These are phyloP conservation scores for Gambusia holbrooki DNA, from an alignment of 2,113 vertebrate genomes.

Conservation along the genomic window DNA sequence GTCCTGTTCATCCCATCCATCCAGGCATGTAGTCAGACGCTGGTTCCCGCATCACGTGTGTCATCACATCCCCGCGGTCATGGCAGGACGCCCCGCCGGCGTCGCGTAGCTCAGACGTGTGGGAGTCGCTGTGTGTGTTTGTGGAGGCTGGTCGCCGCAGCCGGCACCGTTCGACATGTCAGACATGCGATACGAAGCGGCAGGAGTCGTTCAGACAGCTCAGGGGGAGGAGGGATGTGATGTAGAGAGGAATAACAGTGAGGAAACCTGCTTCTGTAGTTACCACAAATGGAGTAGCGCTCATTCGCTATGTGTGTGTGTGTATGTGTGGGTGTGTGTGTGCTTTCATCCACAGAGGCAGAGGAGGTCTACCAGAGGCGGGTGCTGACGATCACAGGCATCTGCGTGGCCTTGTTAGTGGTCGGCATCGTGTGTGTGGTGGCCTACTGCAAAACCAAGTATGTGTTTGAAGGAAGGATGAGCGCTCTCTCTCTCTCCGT, in stretches of 20 bases:
- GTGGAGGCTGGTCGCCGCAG: conserved; percentile 24
- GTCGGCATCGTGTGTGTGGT: conserved; percentile 98
- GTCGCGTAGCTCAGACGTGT: conserved; percentile 22
- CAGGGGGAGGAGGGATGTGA: conserved; percentile 16
- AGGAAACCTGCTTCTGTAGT: conserved; percentile 29
- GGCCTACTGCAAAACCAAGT: conserved; percentile 99
- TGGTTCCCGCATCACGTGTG: conserved; percentile 36
- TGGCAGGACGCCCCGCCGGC: conserved; percentile 18
- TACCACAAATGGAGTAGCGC: conserved; percentile 51
- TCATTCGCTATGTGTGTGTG: conserved; percentile 54
- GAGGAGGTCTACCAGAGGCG: conserved; percentile 98
- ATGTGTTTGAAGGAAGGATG: conserved; percentile 48
- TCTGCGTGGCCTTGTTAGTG: conserved; percentile 95
- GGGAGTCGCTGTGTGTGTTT: conserved; percentile 25
- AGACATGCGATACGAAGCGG: conserved; percentile 34
- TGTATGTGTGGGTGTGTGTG: conserved; percentile 27
- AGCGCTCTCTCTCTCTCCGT: neutral
- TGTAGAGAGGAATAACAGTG: conserved; percentile 40
- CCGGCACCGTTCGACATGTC: conserved; percentile 19
- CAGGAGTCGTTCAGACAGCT: conserved; percentile 24
- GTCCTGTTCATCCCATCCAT: conserved; percentile 51
- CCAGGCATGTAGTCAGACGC: conserved; percentile 64
- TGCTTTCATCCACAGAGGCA: conserved; percentile 86
- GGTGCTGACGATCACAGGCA: conserved; percentile 97
- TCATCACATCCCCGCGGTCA: conserved; percentile 57